Percentiles rank a stretch among this genome's conserved stretches.
phyloP scores from a whole-genome alignment of 1,140 invertebrate genomes.

The Anoplolepis gracilipes region DNA sequence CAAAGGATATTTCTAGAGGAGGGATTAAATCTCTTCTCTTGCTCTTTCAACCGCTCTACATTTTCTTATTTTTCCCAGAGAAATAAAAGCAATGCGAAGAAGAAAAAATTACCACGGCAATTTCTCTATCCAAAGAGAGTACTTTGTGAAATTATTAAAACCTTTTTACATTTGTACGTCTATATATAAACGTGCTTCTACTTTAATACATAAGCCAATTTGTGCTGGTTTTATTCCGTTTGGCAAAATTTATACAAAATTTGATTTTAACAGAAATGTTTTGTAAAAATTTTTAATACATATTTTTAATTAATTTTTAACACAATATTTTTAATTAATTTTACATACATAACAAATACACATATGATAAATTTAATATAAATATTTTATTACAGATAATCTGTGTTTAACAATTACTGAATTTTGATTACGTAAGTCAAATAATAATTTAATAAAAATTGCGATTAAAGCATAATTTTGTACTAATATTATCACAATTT shows the following conservation, averaged over 20 bases:
- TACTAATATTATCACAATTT: too few species aligned
- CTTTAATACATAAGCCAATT: not conserved
- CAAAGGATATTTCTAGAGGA: conserved; percentile 69
- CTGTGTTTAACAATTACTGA: not conserved
- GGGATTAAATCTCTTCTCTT: conserved; percentile 64
- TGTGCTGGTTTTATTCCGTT: not conserved
- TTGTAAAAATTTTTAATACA: not conserved
- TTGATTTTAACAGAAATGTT: not conserved
- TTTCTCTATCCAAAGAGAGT: not conserved
- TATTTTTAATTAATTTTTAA: too few species aligned
- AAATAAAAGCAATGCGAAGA: not conserved
- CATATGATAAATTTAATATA: not conserved
- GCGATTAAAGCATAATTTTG: too few species aligned
- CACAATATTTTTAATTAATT: too few species aligned
- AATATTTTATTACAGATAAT: not conserved
- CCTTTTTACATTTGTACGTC: not conserved
- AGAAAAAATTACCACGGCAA: conserved; percentile 24
- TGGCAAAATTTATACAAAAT: not conserved
- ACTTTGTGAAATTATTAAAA: conserved; percentile 27
- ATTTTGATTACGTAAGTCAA: not conserved
- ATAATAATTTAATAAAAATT: not conserved
- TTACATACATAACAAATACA: too few species aligned
- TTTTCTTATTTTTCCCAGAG: conserved; percentile 5
- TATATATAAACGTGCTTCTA: not conserved
- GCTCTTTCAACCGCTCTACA: not conserved